These are phyloP conservation scores for Nasonia longicornis DNA, from an alignment of 1,140 invertebrate genomes.

Conservation along the genomic window DNA sequence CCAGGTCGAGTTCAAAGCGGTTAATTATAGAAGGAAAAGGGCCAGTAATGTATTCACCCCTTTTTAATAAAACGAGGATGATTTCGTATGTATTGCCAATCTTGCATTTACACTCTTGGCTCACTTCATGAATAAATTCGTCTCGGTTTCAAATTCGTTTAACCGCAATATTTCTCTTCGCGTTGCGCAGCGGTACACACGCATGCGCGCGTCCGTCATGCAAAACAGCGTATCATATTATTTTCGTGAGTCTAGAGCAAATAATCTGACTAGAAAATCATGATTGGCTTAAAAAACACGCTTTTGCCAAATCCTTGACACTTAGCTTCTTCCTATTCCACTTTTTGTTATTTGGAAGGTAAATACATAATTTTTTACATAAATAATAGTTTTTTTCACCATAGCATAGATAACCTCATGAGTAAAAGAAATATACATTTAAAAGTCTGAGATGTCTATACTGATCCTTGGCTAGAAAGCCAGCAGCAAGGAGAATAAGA, in stretches of 20 bases:
- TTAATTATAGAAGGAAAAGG: conserved; percentile 58
- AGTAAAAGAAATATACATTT: neutral
- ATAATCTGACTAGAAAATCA: neutral
- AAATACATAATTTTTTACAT: too few relatives aligned
- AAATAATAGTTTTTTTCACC: too few relatives aligned
- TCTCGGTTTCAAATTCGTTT: conserved; percentile 54
- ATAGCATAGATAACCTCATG: neutral
- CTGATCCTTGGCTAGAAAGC: neutral
- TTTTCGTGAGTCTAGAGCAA: neutral
- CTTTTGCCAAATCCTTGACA: too few relatives aligned
- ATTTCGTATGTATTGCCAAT: conserved; percentile 68
- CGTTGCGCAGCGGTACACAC: neutral
- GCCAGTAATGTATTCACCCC: conserved; percentile 66
- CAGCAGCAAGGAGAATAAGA: conserved; percentile 17
- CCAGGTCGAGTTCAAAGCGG: conserved; percentile 63
- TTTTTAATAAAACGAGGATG: conserved; percentile 64
- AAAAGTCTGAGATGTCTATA: conserved; percentile 1
- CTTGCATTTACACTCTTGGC: conserved; percentile 64
- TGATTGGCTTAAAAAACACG: neutral
- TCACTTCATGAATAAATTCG: conserved; percentile 60
- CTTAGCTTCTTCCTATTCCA: too few relatives aligned
- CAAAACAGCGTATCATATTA: neutral
- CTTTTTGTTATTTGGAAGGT: neutral
- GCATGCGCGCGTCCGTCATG: neutral
- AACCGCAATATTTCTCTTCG: conserved; percentile 34